Percentiles rank a stretch among this genome's conserved stretches.
These are phyloP conservation scores for Anastatus disparis DNA, from an alignment of 1,140 invertebrate genomes.

Conservation along the genomic window DNA sequence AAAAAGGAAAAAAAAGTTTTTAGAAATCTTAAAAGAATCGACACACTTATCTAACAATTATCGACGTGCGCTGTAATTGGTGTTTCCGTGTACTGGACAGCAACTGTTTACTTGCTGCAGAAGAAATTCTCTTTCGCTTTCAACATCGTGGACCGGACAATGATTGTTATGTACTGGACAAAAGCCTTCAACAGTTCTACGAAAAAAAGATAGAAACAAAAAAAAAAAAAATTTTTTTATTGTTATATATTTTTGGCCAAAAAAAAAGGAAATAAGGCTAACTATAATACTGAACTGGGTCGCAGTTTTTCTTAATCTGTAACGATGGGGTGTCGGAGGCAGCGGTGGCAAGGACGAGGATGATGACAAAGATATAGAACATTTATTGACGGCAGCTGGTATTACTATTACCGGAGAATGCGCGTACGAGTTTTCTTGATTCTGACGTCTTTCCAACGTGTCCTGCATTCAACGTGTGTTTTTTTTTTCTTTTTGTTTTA, in stretches of 20 bases:
- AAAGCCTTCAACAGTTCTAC: too few species aligned
- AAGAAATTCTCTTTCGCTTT: too few species aligned
- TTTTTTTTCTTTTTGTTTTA: too few species aligned
- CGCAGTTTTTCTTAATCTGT: background rate
- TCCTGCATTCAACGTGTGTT: background rate
- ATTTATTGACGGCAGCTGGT: too few species aligned
- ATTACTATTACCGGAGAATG: too few species aligned
- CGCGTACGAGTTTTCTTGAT: too few species aligned
- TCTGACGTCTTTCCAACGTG: background rate
- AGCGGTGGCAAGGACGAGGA: slow-evolving; percentile 1
- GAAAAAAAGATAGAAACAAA: background rate
- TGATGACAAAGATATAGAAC: background rate
- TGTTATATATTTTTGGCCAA: background rate
- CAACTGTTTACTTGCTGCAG: too few species aligned
- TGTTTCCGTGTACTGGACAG: slow-evolving; percentile 2
- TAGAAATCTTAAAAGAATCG: too few species aligned
- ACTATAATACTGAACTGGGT: too few species aligned
- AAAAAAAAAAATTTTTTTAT: background rate
- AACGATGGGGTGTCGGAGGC: background rate
- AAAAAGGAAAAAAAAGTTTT: too few species aligned
- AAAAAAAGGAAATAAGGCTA: too few species aligned
- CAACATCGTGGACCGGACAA: too few species aligned
- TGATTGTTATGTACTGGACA: background rate
- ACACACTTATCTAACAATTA: background rate
- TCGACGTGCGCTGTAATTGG: background rate